Percentiles rank a stretch among this genome's conserved stretches.
Conservation (phyloP, 2,113 vertebrate species). For the Nyctereutes procyonoides region DNA sequence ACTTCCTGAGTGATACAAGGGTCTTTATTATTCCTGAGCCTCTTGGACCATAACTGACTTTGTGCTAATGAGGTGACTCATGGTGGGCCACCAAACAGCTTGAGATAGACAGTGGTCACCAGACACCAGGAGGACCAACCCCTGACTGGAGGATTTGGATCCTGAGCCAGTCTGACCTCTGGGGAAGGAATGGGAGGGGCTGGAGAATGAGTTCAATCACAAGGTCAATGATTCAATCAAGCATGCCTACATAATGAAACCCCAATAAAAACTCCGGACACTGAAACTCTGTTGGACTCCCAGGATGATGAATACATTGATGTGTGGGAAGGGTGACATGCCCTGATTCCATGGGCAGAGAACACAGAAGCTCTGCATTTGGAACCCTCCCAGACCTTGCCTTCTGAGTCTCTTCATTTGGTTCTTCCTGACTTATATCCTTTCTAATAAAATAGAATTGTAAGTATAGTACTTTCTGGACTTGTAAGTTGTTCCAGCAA, state of each 20-base stretch:
- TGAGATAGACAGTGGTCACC: background rate
- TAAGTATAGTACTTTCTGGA: background rate
- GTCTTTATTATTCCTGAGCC: background rate
- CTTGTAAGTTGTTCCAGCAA: background rate
- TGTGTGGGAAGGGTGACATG: background rate
- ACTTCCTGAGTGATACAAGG: conserved; percentile 23
- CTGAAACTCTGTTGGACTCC: background rate
- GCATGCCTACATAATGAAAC: background rate
- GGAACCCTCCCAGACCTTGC: background rate
- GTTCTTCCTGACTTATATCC: background rate
- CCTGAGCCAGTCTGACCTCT: background rate
- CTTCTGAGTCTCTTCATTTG: background rate
- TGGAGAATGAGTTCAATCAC: background rate
- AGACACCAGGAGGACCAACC: conserved; percentile 23
- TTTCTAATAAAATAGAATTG: conserved; percentile 24
- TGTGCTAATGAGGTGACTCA: background rate
- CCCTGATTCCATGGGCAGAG: background rate
- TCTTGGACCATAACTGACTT: background rate
- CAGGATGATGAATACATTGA: background rate
- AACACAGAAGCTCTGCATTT: background rate
- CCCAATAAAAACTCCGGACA: background rate
- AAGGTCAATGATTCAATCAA: background rate
- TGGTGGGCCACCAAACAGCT: background rate
- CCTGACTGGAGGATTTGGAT: background rate
- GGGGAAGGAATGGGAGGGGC: background rate